Percentiles rank a stretch among this genome's conserved stretches.
phyloP scores from a whole-genome alignment of 1,140 invertebrate species.

The Plodia interpunctella region DNA sequence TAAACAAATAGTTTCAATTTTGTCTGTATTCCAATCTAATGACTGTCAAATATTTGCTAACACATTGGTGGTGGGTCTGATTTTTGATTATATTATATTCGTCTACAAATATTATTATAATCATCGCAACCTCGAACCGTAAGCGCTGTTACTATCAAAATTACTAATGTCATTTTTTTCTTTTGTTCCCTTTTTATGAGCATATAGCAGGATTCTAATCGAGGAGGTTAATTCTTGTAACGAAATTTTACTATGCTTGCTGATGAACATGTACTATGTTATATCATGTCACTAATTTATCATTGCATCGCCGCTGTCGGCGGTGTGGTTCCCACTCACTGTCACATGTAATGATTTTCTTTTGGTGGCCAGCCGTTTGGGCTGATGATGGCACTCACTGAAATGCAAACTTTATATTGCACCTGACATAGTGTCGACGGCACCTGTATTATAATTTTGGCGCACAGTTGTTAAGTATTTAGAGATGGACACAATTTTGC shows the following conservation, averaged over 20 bases:
- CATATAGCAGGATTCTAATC: slow-evolving; percentile 74
- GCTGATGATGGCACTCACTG: slow-evolving; percentile 78
- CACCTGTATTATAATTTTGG: slow-evolving; percentile 79
- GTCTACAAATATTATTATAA: slow-evolving; percentile 7
- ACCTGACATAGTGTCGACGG: slow-evolving; percentile 80
- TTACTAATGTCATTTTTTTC: slow-evolving; percentile 74
- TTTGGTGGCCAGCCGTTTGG: slow-evolving; percentile 50
- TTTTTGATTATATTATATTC: slow-evolving; percentile 8
- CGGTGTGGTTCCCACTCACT: slow-evolving; percentile 78
- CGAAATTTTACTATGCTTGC: slow-evolving; percentile 71
- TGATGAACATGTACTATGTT: slow-evolving; percentile 57
- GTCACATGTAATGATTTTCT: slow-evolving; percentile 83
- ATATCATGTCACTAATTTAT: slow-evolving; percentile 37
- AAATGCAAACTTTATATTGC: slow-evolving; percentile 79
- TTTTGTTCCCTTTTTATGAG: slow-evolving; percentile 70
- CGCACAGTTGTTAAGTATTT: slow-evolving; percentile 79
- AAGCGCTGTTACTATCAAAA: slow-evolving; percentile 38
- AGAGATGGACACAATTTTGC: slow-evolving; percentile 77
- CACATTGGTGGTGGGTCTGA: slow-evolving; percentile 19
- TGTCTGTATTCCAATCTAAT: slow-evolving; percentile 14
- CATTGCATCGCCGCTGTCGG: slow-evolving; percentile 39
- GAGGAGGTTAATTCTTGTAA: slow-evolving; percentile 73
- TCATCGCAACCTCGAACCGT: slow-evolving; percentile 24
- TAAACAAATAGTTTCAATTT: slow-evolving; percentile 18
- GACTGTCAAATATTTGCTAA: slow-evolving; percentile 9